Conservation (phyloP, 2,797 vertebrate genomes). For the Aselliscus stoliczkanus region DNA sequence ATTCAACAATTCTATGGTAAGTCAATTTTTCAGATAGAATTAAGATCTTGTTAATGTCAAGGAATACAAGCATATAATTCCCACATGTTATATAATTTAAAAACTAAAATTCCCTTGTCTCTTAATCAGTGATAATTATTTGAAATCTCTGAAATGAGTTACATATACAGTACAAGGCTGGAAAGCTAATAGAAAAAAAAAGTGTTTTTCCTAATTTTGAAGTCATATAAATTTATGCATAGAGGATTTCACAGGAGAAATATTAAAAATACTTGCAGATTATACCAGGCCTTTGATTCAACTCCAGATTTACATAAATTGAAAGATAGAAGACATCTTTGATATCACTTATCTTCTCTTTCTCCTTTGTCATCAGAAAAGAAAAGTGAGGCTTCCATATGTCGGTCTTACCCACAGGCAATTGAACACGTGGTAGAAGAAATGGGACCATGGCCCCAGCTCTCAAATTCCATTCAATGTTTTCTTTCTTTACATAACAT, state of each 20-base stretch:
- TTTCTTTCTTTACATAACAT: not conserved
- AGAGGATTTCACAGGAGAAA: not conserved
- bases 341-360: not conserved
- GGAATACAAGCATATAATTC: not conserved
- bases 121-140: conserved; percentile 34
- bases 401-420: not conserved
- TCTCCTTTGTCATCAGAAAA: not conserved
- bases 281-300: not conserved
- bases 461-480: not conserved
- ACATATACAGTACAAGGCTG: not conserved
- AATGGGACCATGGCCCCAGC: not conserved
- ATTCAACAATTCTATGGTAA: conserved; percentile 46
- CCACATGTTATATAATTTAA: conserved; percentile 27
- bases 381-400: not conserved
- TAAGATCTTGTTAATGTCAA: conserved; percentile 44
- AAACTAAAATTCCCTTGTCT: conserved; percentile 23
- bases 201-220: not conserved
- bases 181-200: not conserved
- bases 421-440: not conserved
- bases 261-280: not conserved
- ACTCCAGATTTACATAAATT: not conserved
- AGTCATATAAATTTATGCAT: not conserved
- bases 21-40: conserved; percentile 43
- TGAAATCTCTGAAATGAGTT: conserved; percentile 6
- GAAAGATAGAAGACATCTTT: not conserved